Evolutionary conservation across 2,888 invertebrate genomes (phyloP).

Genomic region (Drosophila siamana): DNA sequence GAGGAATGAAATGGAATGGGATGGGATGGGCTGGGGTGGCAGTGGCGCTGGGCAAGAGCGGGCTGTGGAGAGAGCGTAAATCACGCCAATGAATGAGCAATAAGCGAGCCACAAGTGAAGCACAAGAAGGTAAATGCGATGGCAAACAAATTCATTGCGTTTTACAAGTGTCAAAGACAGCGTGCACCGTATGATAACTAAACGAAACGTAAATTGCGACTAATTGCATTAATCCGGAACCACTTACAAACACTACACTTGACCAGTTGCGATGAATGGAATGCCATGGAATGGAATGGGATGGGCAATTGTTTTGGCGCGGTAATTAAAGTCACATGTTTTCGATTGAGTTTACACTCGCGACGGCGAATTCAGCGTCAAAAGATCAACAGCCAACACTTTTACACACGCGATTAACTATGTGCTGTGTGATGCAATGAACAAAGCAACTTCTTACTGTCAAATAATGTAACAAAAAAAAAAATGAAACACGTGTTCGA

Average conservation of each 20-base stretch:
- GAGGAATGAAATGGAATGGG: neutral
- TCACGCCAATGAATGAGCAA: conserved; percentile 60
- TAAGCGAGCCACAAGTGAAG: conserved; percentile 23
- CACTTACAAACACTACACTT: conserved; percentile 27
- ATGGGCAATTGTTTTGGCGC: conserved; percentile 27
- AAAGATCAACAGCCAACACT: conserved; percentile 3
- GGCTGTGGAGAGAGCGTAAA: conserved; percentile 47
- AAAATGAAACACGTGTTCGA: conserved; percentile 56
- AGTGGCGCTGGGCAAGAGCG: neutral
- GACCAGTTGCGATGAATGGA: conserved; percentile 16
- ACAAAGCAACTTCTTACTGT: neutral
- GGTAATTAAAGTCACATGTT: conserved; percentile 69
- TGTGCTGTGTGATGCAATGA: neutral
- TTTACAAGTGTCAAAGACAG: conserved; percentile 75
- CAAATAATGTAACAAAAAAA: neutral
- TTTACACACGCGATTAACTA: neutral
- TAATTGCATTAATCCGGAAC: conserved; percentile 69
- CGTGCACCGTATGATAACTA: conserved; percentile 72
- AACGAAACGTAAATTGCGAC: conserved; percentile 76
- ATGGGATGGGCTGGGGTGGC: conserved; percentile 14
- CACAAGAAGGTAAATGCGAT: conserved; percentile 24
- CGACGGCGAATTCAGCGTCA: neutral
- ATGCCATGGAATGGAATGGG: no score
- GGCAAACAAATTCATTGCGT: conserved; percentile 75
- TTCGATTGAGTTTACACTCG: conserved; percentile 19